Percentiles rank a stretch among this genome's conserved stretches.
These are phyloP conservation scores for Apostichopus parvimensis DNA, from an alignment of 35 echinoderm and acorn worm species.

Conservation along the genomic window DNA sequence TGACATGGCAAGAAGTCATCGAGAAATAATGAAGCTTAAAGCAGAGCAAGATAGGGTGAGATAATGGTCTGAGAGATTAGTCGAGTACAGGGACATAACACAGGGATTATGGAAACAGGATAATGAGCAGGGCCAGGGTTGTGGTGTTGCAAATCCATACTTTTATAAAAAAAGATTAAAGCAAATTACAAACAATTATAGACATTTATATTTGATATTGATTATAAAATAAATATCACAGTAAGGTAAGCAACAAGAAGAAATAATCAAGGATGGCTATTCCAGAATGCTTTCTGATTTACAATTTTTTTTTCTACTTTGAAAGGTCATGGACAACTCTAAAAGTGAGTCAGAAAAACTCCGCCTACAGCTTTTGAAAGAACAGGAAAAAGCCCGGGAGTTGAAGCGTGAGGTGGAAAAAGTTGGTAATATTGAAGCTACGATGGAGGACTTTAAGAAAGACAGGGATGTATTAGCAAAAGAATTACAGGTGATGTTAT, in stretches of 20 bases:
- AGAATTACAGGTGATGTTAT: slow-evolving; percentile 89
- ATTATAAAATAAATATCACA: too few species aligned
- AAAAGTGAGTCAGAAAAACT: slow-evolving; percentile 55
- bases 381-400: slow-evolving; percentile 52
- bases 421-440: slow-evolving; percentile 62
- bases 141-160: too few species aligned
- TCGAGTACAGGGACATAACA: too few species aligned
- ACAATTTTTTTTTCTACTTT: background rate
- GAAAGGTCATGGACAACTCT: slow-evolving; percentile 60
- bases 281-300: too few species aligned
- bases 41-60: slow-evolving; percentile 70
- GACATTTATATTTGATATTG: too few species aligned
- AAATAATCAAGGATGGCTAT: background rate
- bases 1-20: slow-evolving; percentile 66
- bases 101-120: too few species aligned
- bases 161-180: too few species aligned
- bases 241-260: too few species aligned
- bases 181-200: too few species aligned
- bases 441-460: slow-evolving; percentile 85
- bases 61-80: too few species aligned
- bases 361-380: slow-evolving; percentile 58
- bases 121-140: too few species aligned
- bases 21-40: slow-evolving; percentile 68
- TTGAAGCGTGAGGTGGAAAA: slow-evolving; percentile 56
- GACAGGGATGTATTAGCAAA: slow-evolving; percentile 87